Base-by-base conservation (phyloP, 2,888 invertebrate genomes). In the Andrena camellia region DNA sequence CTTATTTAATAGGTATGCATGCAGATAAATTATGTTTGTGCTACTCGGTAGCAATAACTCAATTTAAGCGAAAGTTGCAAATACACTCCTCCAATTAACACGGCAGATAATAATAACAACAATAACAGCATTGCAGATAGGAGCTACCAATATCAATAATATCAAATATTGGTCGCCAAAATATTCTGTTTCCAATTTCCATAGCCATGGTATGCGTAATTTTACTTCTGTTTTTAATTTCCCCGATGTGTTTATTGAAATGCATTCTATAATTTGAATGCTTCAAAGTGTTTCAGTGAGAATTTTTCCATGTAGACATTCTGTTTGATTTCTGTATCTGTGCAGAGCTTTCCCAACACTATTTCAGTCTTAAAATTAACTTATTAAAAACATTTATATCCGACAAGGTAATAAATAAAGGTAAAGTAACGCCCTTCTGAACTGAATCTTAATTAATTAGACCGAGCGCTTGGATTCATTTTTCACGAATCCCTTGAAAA, bases 301-400 rank as follows among this genome's bases (percentile, higher is more conserved):
- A 2, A 26, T 23, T 59, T 17, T 59, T 52, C 20, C 52, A 8
- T 20, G 10, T 57, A 8, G 13, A 52, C 26, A 8, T 26, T n/a
- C 10, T 8, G 8, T 52, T 20, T 20, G 23, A 8, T 57, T 13
- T 20, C 23, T 1, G 4, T 57, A 10, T 10, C 23, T 10, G 8
- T 57, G 26, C 23, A 20, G 4, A 10, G 10, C 10, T 57, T 26
- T 26, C 10, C 4, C 10, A 26, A 57, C 10, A 23, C 1, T 10
- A 23, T 57, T 8, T 23, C 8, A 8, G 23, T 0, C 23, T 10
- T 57, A 10, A 23, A 26, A 23, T 57, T 57, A 23, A 57, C 26
- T 66, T 29, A 50, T 50, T 66, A n/a, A 50, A 50, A 50, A 66
- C 66, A 54, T 54, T 54, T 33, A 52, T 6, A 31, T 1, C 26